Evolutionary conservation across 2,888 invertebrate genomes (phyloP).

Genomic region (Chrysolina americana): DNA sequence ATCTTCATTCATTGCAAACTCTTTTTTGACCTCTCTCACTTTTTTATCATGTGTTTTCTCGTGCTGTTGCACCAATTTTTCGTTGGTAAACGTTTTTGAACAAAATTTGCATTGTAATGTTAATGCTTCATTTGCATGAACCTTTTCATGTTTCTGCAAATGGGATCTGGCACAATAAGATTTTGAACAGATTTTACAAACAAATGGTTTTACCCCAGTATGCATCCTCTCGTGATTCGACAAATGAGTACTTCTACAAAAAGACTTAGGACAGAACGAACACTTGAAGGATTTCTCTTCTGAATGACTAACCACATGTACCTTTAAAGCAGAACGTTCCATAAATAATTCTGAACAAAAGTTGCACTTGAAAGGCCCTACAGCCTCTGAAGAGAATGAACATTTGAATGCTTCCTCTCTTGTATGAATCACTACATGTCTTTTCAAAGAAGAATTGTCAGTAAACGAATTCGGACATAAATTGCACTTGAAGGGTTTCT

Average conservation of each 20-base stretch:
- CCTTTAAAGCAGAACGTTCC: neutral
- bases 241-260: no score
- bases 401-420: neutral
- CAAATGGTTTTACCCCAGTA: neutral
- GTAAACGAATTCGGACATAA: neutral
- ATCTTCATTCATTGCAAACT: no score
- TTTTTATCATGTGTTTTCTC: no score
- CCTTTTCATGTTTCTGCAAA: neutral
- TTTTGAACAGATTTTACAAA: neutral
- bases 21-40: no score
- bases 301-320: neutral
- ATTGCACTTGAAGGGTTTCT: neutral
- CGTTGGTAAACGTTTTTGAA: neutral
- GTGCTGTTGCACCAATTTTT: no score
- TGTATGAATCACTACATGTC: neutral
- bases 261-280: no score
- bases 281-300: no score
- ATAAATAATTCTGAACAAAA: neutral
- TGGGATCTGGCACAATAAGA: neutral
- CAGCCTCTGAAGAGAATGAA: no score
- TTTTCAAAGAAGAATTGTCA: neutral
- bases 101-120: neutral
- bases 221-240: neutral
- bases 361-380: neutral
- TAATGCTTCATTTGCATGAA: neutral